Evolutionary conservation across 2,113 vertebrate species (phyloP).

Genomic region (Enhydra lutris): DNA sequence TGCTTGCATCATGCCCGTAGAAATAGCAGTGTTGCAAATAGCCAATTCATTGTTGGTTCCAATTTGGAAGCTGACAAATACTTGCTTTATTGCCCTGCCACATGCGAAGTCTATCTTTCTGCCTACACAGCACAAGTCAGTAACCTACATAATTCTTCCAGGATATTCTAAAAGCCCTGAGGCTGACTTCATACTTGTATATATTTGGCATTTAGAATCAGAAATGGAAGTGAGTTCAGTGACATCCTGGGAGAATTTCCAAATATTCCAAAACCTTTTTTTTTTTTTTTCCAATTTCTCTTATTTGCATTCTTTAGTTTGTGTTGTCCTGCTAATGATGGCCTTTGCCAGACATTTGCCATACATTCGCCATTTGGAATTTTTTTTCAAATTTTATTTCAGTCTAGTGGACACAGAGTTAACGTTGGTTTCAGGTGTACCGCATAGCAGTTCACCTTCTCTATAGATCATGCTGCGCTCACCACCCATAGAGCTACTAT

Average conservation of each 20-base stretch:
- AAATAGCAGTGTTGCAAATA: conserved; percentile 56
- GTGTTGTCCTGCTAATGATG: neutral
- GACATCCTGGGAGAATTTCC: conserved; percentile 41
- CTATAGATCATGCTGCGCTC: neutral
- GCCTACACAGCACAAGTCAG: conserved; percentile 37
- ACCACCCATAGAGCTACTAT: neutral
- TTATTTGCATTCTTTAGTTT: conserved; percentile 30
- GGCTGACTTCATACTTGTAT: conserved; percentile 24
- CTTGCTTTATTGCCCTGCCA: conserved; percentile 65
- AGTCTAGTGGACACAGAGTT: neutral
- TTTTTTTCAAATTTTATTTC: neutral
- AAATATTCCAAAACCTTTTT: neutral
- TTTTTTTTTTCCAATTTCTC: neutral
- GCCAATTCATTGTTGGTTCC: conserved; percentile 60
- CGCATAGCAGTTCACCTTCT: neutral
- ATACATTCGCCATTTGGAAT: neutral
- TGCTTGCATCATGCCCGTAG: conserved; percentile 30
- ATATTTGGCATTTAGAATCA: conserved; percentile 26
- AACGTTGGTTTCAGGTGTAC: neutral
- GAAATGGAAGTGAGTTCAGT: neutral
- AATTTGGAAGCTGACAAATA: conserved; percentile 72
- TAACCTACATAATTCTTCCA: conserved; percentile 57
- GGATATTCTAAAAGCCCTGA: conserved; percentile 32
- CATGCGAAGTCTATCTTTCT: conserved; percentile 57
- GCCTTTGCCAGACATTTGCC: neutral